Evolutionary conservation across 2,113 vertebrate genomes (phyloP), one percentile per base, ranked within the genome.

Genomic region (Plecturocebus donacophilus): DNA sequence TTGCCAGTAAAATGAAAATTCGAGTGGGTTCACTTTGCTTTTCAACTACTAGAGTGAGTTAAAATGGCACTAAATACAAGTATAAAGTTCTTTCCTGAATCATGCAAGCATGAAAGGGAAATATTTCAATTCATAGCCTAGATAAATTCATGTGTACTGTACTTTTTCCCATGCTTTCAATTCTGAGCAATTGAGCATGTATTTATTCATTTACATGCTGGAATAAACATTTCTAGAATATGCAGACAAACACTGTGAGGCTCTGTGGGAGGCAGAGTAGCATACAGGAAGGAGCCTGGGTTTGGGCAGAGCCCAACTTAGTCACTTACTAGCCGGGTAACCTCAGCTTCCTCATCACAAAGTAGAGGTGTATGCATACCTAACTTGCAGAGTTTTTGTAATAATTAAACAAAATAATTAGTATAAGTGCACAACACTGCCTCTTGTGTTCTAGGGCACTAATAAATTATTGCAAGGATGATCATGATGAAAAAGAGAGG

Each of bases 171-270:
- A 5, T 93, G 89, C 40, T 91, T 97, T 93, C 66, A 66, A 45
- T 75, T 97, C 61, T 76, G 76, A 95, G 75, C 47, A 80, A 76
- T 11, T 86, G 47, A 93, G 17, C 70, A 68, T 1, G 4, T 76
- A 81, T 93, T 90, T 95, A 76, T 96, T 93, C 88, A 90, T 64
- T 64, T 90, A 75, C 90, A 87, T 81, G n/a, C 49, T 21, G 90
- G 80, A 95, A 85, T 84, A 84, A 97, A 68, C 38, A 61, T 95
- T 81, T 97, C 92, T 95, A 81, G 71, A 89, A 70, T 66, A 47
- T 84, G 27, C 56, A 97, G 47, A 81, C 64, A 90, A 84, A 83
- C 20, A 61, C 35, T 66, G 11, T 4, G 17, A 77, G 83, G 88
- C 61, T 14, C 84, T 38, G 19, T 68, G 32, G 47, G 58, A 47